A percentile compares a stretch with the other conserved stretches of the same genome.
phyloP scores from a whole-genome alignment of 2,113 vertebrate genomes.

The Seriola quinqueradiata region DNA sequence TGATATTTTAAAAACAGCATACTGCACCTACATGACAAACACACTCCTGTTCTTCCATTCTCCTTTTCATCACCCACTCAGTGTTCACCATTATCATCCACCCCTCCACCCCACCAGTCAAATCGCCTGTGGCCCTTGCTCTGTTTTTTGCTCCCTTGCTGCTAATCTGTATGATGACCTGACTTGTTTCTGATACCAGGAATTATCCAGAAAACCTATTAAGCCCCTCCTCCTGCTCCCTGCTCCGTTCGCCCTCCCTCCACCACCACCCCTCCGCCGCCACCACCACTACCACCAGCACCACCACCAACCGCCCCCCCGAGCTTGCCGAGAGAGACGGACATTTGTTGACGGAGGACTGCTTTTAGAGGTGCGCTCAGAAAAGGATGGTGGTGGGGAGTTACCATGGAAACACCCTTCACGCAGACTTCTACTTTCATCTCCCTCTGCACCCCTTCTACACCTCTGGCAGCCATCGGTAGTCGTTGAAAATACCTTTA shows the following conservation, averaged over 20 bases:
- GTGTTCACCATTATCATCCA: slow-evolving; percentile 67
- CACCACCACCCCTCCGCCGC: slow-evolving; percentile 67
- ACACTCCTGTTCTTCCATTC: slow-evolving; percentile 29
- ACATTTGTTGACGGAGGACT: slow-evolving; percentile 90
- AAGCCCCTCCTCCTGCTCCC: slow-evolving; percentile 84
- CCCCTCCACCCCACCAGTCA: slow-evolving; percentile 28
- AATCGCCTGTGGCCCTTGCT: slow-evolving; percentile 64
- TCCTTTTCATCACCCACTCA: slow-evolving; percentile 37
- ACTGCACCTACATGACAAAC: slow-evolving; percentile 47
- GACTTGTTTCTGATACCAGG: slow-evolving; percentile 97
- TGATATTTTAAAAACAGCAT: slow-evolving; percentile 63
- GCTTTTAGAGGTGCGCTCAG: slow-evolving; percentile 68
- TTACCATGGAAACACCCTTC: slow-evolving; percentile 79
- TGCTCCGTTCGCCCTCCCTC: slow-evolving; percentile 74
- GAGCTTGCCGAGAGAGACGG: slow-evolving; percentile 82
- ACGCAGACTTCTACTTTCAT: slow-evolving; percentile 68
- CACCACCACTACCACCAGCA: slow-evolving; percentile 63
- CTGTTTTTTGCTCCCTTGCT: slow-evolving; percentile 76
- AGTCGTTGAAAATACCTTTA: slow-evolving; percentile 62
- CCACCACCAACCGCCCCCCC: slow-evolving; percentile 14
- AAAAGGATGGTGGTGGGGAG: slow-evolving; percentile 4
- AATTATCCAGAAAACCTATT: slow-evolving; percentile 99
- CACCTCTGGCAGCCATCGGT: slow-evolving; percentile 57
- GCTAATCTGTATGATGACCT: slow-evolving; percentile 85
- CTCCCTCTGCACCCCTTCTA: slow-evolving; percentile 49